Evolutionary conservation across 2,113 vertebrate genomes (phyloP).

Genomic region (Syngnathus floridae): DNA sequence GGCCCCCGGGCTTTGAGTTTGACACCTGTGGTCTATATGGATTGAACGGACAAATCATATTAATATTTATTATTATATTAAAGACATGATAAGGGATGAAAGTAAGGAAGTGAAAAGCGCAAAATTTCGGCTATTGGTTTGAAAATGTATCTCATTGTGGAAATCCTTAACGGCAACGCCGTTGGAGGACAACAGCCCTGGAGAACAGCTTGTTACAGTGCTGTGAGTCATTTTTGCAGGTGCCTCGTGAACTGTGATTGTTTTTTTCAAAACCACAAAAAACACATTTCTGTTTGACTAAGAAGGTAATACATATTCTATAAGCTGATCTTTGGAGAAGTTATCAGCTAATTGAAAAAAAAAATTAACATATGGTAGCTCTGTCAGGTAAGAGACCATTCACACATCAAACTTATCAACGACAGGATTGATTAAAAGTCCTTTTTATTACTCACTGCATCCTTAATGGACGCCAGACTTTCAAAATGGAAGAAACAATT

Average conservation of each 20-base stretch:
- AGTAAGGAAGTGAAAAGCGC: neutral
- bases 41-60: too few species aligned
- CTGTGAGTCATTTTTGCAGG: neutral
- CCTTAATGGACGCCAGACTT: slow-evolving; percentile 75
- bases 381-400: slow-evolving; percentile 62
- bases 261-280: neutral
- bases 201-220: neutral
- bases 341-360: slow-evolving; percentile 50
- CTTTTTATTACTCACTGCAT: slow-evolving; percentile 73
- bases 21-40: too few species aligned
- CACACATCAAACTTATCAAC: slow-evolving; percentile 72
- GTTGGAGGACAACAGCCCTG: too few species aligned
- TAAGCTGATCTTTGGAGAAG: slow-evolving; percentile 17
- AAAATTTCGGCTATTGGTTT: neutral
- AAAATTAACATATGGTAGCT: slow-evolving; percentile 59
- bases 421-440: slow-evolving; percentile 77
- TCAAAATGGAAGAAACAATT: slow-evolving; percentile 79
- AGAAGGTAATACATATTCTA: slow-evolving; percentile 17
- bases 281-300: neutral
- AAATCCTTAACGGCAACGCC: neutral
- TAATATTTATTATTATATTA: too few species aligned
- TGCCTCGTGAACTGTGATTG: too few species aligned
- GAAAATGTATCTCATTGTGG: neutral
- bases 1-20: too few species aligned
- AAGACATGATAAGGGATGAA: too few species aligned